phyloP scores from a whole-genome alignment of 1,140 invertebrate genomes.

The Drosophila eugracilis region DNA sequence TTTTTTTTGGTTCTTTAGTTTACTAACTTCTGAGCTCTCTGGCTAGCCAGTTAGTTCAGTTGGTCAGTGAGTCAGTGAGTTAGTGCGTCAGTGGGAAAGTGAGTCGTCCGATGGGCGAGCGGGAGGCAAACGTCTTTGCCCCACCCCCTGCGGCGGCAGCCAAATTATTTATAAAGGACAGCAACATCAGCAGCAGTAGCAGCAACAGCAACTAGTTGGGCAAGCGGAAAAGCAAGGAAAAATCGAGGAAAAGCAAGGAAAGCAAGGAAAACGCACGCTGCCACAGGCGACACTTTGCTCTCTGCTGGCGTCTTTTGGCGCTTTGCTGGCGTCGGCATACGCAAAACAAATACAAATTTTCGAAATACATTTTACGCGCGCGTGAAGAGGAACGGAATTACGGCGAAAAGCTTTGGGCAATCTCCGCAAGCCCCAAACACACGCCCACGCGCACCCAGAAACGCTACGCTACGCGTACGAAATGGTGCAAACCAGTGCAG shows the following conservation, averaged over 20 bases:
- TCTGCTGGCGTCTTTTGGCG: slow-evolving; percentile 27
- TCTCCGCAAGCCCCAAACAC: slow-evolving; percentile 51
- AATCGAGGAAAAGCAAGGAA: neutral
- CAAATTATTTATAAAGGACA: slow-evolving; percentile 68
- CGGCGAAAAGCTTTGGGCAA: slow-evolving; percentile 50
- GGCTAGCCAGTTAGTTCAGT: neutral
- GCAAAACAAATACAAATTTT: slow-evolving; percentile 53
- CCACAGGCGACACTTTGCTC: slow-evolving; percentile 50
- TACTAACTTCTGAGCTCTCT: neutral
- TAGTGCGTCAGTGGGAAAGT: neutral
- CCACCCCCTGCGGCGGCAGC: slow-evolving; percentile 28
- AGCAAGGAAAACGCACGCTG: slow-evolving; percentile 13
- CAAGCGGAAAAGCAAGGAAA: neutral
- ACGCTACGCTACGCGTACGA: slow-evolving; percentile 11
- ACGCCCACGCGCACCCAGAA: slow-evolving; percentile 41
- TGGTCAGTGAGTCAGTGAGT: slow-evolving; percentile 26
- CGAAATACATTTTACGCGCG: slow-evolving; percentile 50
- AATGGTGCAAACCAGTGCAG: slow-evolving; percentile 79
- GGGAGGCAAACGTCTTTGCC: slow-evolving; percentile 7
- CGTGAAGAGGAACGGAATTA: slow-evolving; percentile 21
- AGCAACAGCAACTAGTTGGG: slow-evolving; percentile 72
- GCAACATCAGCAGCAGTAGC: too few species aligned
- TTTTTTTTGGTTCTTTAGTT: neutral
- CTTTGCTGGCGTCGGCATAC: slow-evolving; percentile 26
- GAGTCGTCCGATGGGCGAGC: slow-evolving; percentile 15